Evolutionary conservation across 1,140 invertebrate species (phyloP).

Genomic region (Bradynema listronoti): DNA sequence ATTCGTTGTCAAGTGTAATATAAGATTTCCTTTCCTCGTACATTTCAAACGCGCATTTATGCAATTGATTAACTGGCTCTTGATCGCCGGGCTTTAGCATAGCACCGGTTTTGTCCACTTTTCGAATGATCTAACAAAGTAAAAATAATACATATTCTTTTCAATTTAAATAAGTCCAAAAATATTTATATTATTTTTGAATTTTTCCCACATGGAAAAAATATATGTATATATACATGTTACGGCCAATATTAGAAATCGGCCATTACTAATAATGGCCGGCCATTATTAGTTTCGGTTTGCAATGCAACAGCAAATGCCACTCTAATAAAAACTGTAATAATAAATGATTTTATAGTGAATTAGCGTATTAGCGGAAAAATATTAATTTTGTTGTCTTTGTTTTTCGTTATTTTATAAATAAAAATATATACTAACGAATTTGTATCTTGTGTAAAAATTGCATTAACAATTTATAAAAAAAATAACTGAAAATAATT

Average conservation of each 20-base stretch:
- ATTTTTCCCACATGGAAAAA: not conserved
- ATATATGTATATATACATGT: not conserved
- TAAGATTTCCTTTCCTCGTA: too few species aligned
- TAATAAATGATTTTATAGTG: not conserved
- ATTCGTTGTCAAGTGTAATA: constrained; percentile 77
- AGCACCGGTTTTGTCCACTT: constrained; percentile 97
- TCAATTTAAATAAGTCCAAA: constrained; percentile 66
- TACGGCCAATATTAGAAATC: not conserved
- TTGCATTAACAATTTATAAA: too few species aligned
- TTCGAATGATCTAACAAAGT: too few species aligned
- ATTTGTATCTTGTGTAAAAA: too few species aligned
- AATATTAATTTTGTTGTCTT: too few species aligned
- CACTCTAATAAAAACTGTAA: not conserved
- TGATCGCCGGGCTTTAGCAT: constrained; percentile 70
- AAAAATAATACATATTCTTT: constrained; percentile 86
- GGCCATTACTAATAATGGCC: not conserved
- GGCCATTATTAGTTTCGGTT: not conserved
- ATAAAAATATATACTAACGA: too few species aligned
- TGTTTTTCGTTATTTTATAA: too few species aligned
- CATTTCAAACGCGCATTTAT: constrained; percentile 98
- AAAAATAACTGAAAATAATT: too few species aligned
- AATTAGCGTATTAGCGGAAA: not conserved
- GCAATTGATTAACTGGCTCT: constrained; percentile 87
- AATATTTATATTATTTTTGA: constrained; percentile 2
- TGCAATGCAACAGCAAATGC: not conserved